A percentile compares a stretch with the other conserved stretches of the same genome.
Evolutionary conservation across 53 echinoderm and acorn worm species (phyloP).

Genomic region (Apostichopus leukothele): DNA sequence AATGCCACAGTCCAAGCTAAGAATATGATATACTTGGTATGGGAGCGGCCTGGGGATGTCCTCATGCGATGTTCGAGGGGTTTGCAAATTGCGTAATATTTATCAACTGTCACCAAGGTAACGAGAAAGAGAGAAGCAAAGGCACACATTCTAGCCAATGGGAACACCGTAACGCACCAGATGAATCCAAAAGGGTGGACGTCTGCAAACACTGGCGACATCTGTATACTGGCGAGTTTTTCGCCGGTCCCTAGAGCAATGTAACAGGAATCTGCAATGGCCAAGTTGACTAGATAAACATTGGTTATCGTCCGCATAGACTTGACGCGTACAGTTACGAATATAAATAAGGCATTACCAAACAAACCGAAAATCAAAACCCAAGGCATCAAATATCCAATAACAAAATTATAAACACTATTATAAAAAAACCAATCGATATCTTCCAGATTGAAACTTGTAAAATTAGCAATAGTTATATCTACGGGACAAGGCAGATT

Average conservation of each 20-base stretch:
- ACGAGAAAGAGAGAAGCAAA: constrained; percentile 41
- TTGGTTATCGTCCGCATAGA: constrained; percentile 47
- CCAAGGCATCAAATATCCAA: constrained; percentile 36
- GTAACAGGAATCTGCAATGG: constrained; percentile 36
- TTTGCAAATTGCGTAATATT: constrained; percentile 47
- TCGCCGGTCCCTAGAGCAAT: constrained; percentile 20
- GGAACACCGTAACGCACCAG: constrained; percentile 38
- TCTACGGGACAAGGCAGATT: not conserved
- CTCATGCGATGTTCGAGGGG: constrained; percentile 22
- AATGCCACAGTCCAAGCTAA: constrained; percentile 8
- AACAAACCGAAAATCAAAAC: constrained; percentile 35
- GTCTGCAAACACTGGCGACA: constrained; percentile 10
- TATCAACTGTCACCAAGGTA: constrained; percentile 37
- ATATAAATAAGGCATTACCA: constrained; percentile 37
- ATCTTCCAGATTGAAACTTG: not conserved
- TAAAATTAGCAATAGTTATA: not conserved
- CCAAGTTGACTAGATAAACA: constrained; percentile 44
- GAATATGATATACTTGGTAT: constrained; percentile 31
- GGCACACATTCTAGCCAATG: constrained; percentile 18
- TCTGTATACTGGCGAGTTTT: constrained; percentile 26
- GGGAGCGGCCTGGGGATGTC: constrained; percentile 5
- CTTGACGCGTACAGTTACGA: constrained; percentile 17
- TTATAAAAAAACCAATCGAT: constrained; percentile 28
- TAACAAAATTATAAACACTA: not conserved
- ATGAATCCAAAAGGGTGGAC: constrained; percentile 18